These are phyloP conservation scores for Drosophila subquinaria DNA, from an alignment of 2,888 invertebrate species.

Conservation along the genomic window DNA sequence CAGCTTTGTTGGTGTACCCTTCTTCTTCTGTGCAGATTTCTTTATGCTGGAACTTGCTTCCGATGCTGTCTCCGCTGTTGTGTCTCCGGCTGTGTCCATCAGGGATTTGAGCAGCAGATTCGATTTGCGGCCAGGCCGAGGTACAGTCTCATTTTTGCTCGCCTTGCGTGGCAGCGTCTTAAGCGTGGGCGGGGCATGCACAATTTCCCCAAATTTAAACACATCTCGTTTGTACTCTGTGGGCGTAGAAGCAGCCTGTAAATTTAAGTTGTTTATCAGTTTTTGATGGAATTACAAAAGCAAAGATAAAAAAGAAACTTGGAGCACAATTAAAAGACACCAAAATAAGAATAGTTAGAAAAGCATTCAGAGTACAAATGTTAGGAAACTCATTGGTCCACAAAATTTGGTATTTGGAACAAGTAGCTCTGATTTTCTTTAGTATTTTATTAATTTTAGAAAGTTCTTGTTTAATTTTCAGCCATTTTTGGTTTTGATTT, in stretches of 20 bases:
- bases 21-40: constrained; percentile 1
- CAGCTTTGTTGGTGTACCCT: constrained; percentile 52
- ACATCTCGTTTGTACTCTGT: constrained; percentile 88
- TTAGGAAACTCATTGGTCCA: too few species aligned
- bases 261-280: neutral
- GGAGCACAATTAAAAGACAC: neutral
- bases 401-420: neutral
- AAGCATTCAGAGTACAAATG: too few species aligned
- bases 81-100: constrained; percentile 66
- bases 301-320: neutral
- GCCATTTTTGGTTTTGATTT: too few species aligned
- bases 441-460: too few species aligned
- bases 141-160: constrained; percentile 83
- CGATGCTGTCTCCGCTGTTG: neutral
- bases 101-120: constrained; percentile 87
- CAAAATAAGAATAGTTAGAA: too few species aligned
- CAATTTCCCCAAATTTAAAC: constrained; percentile 91
- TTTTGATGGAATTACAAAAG: neutral
- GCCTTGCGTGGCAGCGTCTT: constrained; percentile 86
- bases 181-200: constrained; percentile 90
- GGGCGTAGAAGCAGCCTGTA: constrained; percentile 25
- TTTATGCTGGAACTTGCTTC: constrained; percentile 7
- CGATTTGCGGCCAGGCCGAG: constrained; percentile 84
- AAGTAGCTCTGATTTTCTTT: neutral
- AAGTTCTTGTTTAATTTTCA: too few species aligned